A percentile compares a stretch with the other conserved stretches of the same genome.
These are phyloP conservation scores for Amphipyra tragopoginis DNA, from an alignment of 2,888 invertebrate species.

Conservation along the genomic window DNA sequence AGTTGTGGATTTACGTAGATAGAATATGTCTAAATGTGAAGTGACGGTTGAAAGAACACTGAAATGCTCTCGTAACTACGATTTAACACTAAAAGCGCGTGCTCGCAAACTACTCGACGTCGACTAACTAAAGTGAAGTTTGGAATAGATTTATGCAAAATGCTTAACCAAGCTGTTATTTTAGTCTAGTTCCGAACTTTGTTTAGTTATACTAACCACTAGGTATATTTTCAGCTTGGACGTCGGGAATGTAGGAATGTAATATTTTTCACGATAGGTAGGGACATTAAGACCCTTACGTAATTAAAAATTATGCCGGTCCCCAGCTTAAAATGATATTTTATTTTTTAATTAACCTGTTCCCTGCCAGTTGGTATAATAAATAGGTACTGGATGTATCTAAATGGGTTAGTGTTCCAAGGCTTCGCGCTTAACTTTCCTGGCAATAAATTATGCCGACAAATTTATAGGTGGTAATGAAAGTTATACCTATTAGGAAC, in stretches of 20 bases:
- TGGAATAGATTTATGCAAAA: slow-evolving; percentile 55
- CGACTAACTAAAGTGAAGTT: slow-evolving; percentile 53
- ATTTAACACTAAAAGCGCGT: slow-evolving; percentile 45
- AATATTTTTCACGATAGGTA: slow-evolving; percentile 22
- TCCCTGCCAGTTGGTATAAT: slow-evolving; percentile 32
- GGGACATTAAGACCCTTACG: slow-evolving; percentile 6
- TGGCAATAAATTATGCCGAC: slow-evolving; percentile 34
- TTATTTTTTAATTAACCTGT: slow-evolving; percentile 46
- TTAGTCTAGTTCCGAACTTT: slow-evolving; percentile 48
- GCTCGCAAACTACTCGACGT: slow-evolving; percentile 38
- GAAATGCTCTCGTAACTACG: slow-evolving; percentile 51
- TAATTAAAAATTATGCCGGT: slow-evolving; percentile 36
- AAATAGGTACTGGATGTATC: slow-evolving; percentile 37
- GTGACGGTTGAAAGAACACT: slow-evolving; percentile 38
- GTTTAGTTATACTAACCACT: slow-evolving; percentile 29
- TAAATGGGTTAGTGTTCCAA: slow-evolving; percentile 49
- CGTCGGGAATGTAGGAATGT: slow-evolving; percentile 7
- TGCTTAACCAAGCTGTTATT: slow-evolving; percentile 56
- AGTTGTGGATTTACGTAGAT: slow-evolving; percentile 21
- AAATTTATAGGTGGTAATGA: slow-evolving; percentile 48
- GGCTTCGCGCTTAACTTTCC: slow-evolving; percentile 47
- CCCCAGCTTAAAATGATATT: slow-evolving; percentile 9
- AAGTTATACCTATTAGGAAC: slow-evolving; percentile 30
- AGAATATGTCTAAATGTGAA: slow-evolving; percentile 1
- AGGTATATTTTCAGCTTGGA: slow-evolving; percentile 11